Evolutionary conservation across 2,888 invertebrate species (phyloP), one percentile per base, ranked within the genome.

Genomic region (Dromius quadrimaculatus): DNA sequence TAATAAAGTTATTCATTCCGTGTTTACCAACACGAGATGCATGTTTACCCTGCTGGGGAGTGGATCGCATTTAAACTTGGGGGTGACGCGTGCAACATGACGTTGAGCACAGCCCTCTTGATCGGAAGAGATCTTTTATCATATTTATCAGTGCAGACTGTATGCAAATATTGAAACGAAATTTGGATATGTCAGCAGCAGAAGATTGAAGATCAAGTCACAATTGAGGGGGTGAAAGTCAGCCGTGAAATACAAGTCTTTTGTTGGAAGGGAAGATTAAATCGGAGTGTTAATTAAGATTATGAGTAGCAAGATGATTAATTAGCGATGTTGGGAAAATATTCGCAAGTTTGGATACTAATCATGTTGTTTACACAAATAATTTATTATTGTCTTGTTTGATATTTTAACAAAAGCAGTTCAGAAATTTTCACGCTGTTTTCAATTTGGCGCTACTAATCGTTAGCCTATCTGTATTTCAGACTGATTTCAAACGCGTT

Each of bases 91-190:
- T 68, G 59, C 68, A 68, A 59, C 32, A 68, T 68, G 68, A 68
- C 68, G 68, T 23, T 19, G n/a, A 22, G 23, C 41, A 8, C 15
- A n/a, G 50, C 20, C 20, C 41, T 17, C 22, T 41, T 23, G 43
- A 11, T 22, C 43, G 23, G 20, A 8, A 9, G 11, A 41, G 59
- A 59, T 68, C 57, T 66, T 57, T 59, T 59, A 59, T 68, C 57
- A 68, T 68, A 68, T 68, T 68, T 68, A 68, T 68, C 68, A 59
- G 59, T 59, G 68, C 59, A 66, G 38, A 66, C 54, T 41, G 36
- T 68, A 68, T 68, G 68, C 59, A 68, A 68, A 68, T 68, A 68
- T 68, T 68, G 38, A 34, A 68, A 59, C 54, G 36, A 41, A 66
- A 57, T 66, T 66, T 28, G 32, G 20, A 43, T 32, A 43, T 68